Evolutionary conservation across 37 sponge, comb jelly and placozoan genomes (phyloP).

Genomic region (Chondrosia reniformis): DNA sequence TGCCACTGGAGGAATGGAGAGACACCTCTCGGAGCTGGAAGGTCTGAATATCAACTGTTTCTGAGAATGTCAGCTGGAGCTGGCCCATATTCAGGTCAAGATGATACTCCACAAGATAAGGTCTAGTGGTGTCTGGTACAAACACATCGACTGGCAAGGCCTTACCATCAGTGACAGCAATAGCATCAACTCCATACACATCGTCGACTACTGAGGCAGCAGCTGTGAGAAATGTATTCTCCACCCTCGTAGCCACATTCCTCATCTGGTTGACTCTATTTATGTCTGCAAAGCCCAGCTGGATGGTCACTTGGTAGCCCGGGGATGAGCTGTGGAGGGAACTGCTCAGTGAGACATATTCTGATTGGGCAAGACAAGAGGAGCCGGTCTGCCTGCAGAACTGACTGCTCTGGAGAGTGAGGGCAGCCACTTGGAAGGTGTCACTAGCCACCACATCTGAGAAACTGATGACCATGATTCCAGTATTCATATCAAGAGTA

Average conservation of each 20-base stretch:
- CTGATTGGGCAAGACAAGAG: not conserved
- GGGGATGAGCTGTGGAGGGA: conserved; percentile 21
- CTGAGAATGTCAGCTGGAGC: conserved; percentile 70
- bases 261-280: conserved; percentile 80
- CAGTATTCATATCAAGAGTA: conserved; percentile 68
- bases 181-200: conserved; percentile 57
- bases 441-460: conserved; percentile 52
- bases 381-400: conserved; percentile 14
- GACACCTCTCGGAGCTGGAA: conserved; percentile 33
- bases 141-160: conserved; percentile 50
- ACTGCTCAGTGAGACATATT: conserved; percentile 50
- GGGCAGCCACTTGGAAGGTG: conserved; percentile 58
- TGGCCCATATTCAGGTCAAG: conserved; percentile 68
- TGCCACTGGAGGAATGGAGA: conserved; percentile 21
- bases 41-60: conserved; percentile 67
- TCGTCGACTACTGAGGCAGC: conserved; percentile 76
- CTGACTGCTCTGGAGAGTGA: conserved; percentile 65
- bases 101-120: conserved; percentile 36
- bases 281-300: conserved; percentile 61
- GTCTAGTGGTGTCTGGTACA: conserved; percentile 45
- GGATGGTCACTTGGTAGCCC: conserved; percentile 49
- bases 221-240: conserved; percentile 60
- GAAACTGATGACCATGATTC: conserved; percentile 53
- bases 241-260: conserved; percentile 34
- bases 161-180: conserved; percentile 88